Evolutionary conservation across 37 sponge, comb jelly and placozoan species (phyloP), one percentile per base, ranked within the genome.

Genomic region (Cladorhizidae sp.): DNA sequence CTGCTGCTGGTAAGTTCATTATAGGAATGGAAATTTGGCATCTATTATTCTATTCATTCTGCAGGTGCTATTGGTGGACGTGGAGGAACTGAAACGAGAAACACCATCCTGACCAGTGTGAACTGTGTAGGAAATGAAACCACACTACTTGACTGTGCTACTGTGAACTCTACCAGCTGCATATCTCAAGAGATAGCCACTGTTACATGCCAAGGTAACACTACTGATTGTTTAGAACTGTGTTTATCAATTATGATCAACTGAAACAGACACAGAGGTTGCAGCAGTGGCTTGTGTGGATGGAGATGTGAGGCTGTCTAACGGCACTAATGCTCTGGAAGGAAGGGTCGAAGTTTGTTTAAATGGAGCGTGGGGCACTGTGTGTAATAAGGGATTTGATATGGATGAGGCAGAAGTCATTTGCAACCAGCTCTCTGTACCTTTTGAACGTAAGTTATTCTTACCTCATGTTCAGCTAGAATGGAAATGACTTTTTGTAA

Each of bases 341-440:
- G 83, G 83, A 31, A 64, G 75, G 25, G 83, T 83, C 36, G 83
- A 83, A 64, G 40, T 83, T 50, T 83, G 83, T 68, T 75, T 54
- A 67, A 74, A 74, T 39, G 65, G 63, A 29, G 74, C 74, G 3
- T 83, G 45, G 58, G 83, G 83, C 22, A 83, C 83, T 37, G 65
- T 83, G 39, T 83, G 83, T 74, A 64, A 83, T 74, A 65, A 83
- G 40, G 25, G 36, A 39, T 83, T 74, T 64, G 74, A 83, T 29
- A 17, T 14, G 7, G 43, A 31, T 31, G 83, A 83, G 50, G 83
- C 83, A 74, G 21, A 3, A 74, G 83, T 83, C 22, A 74, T 83
- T 23, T 83, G 83, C 52, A 75, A 42, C 41, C 83, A 83, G 40
- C 75, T 83, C 35, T 65, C 67, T 5, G 17, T 65, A 32, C 67